Evolutionary conservation across 2,888 invertebrate genomes (phyloP).

Genomic region (Pollenia labialis): DNA sequence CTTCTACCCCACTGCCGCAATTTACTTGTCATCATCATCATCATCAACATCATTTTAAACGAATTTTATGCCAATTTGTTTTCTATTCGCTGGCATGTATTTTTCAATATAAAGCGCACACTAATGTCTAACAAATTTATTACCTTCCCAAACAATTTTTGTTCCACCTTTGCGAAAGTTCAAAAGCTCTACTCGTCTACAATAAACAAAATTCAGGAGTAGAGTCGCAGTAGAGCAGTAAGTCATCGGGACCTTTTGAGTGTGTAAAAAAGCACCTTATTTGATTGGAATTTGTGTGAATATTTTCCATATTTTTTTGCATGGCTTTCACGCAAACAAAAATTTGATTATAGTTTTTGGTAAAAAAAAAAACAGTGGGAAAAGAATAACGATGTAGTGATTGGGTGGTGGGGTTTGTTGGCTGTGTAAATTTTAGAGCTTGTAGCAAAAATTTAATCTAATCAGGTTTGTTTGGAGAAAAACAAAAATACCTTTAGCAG

Average conservation of each 20-base stretch:
- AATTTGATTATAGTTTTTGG: conserved; percentile 43
- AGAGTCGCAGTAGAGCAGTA: neutral
- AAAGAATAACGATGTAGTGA: neutral
- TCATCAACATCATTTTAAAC: conserved; percentile 66
- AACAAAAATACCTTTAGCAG: conserved; percentile 16
- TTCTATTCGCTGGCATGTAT: conserved; percentile 34
- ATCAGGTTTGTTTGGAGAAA: conserved; percentile 10
- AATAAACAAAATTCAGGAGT: conserved; percentile 17
- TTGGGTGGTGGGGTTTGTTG: neutral
- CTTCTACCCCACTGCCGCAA: neutral
- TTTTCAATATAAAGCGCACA: neutral
- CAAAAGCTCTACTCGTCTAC: conserved; percentile 14
- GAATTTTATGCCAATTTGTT: conserved; percentile 72
- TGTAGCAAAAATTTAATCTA: conserved; percentile 1
- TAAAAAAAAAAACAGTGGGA: neutral
- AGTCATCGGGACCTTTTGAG: conserved; percentile 52
- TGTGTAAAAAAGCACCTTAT: conserved; percentile 53
- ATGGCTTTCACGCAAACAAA: conserved; percentile 17
- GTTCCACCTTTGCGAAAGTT: conserved; percentile 34
- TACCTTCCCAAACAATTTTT: neutral
- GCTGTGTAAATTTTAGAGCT: too few relatives aligned
- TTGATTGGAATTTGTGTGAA: conserved; percentile 59
- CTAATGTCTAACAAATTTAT: neutral
- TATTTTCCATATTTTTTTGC: conserved; percentile 4
- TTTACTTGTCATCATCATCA: conserved; percentile 43